A percentile compares a stretch with the other conserved stretches of the same genome.
phyloP scores from a whole-genome alignment of 2,113 vertebrate genomes.

The Eretmochelys imbricata region DNA sequence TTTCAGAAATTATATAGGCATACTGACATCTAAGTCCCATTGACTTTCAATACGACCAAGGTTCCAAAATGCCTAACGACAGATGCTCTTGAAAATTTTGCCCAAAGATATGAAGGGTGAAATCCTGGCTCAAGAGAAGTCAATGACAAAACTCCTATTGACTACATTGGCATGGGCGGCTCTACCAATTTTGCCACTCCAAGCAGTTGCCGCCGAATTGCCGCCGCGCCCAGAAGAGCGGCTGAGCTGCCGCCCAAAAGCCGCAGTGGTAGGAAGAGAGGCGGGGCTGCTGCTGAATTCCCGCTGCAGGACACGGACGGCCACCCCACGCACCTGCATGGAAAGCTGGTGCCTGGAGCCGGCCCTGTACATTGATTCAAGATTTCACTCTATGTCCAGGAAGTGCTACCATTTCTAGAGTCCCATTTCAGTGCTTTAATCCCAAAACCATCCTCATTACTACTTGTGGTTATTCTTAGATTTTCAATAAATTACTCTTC shows the following conservation, averaged over 20 bases:
- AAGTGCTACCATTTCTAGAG: neutral
- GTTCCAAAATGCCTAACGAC: neutral
- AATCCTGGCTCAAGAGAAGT: neutral
- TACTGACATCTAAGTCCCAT: neutral
- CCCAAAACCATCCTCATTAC: neutral
- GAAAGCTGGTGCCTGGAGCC: too few species aligned
- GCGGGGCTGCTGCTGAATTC: too few species aligned
- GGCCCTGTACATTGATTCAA: neutral
- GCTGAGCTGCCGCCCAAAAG: too few species aligned
- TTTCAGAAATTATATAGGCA: neutral
- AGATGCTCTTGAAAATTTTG: neutral
- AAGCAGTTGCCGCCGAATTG: too few species aligned
- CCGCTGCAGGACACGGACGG: too few species aligned
- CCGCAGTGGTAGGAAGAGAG: too few species aligned
- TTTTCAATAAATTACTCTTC: neutral
- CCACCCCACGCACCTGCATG: too few species aligned
- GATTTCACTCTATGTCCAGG: neutral
- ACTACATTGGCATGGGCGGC: neutral
- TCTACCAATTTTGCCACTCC: too few species aligned
- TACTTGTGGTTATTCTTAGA: neutral
- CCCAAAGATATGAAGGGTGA: neutral
- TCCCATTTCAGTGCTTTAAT: neutral
- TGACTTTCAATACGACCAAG: neutral
- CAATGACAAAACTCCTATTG: neutral
- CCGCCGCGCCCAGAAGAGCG: too few species aligned